Evolutionary conservation across 2,113 vertebrate genomes (phyloP), one percentile per base, ranked within the genome.

Genomic region (Phrynosoma platyrhinos): DNA sequence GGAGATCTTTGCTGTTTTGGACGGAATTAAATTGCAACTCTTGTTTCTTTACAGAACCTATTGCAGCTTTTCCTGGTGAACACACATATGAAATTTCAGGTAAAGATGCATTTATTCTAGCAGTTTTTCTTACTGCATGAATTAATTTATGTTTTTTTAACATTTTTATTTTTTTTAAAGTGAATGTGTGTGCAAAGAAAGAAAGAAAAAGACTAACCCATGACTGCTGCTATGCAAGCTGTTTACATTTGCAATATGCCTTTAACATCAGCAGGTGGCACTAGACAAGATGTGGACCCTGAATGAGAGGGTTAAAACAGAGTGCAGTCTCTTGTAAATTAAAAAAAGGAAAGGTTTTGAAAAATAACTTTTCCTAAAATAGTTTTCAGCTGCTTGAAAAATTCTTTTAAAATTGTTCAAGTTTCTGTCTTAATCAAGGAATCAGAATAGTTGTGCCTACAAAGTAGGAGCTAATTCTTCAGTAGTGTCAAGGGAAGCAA

Each of bases 41-140:
- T 23, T 87, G 79, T 94, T 89, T 40, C 89, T 93, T 96, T 97
- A 71, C 97, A 99, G 99, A 98, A 95, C 98, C 98, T 87, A 97
- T 98, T 90, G 97, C 97, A 69, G 98, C 98, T 90, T 98, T 99
- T 92, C 98, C 98, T 92, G 98, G 98, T 90, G 98, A 98, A 96
- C 97, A 98, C 94, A 96, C 94, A 77, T 97, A 97, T 97, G 94
- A 97, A 97, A 96, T 94, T 95, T 85, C 95, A 97, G 97, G 97
- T 97, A 97, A 97, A 96, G 95, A 66, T 88, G 82, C 84, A 88
- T n/a, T 94, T 91, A 69, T 89, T 30, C 90, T 0, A 0, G 68
- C 90, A 76, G 10, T 62, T 36, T 25, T 92, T 88, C 87, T 88
- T 87, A 75, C 94, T 90, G 94, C 94, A 95, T 89, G 94, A 88